Evolutionary conservation across 2,888 invertebrate genomes (phyloP), one percentile per base, ranked within the genome.

Genomic region (Xestobium rufovillosum): DNA sequence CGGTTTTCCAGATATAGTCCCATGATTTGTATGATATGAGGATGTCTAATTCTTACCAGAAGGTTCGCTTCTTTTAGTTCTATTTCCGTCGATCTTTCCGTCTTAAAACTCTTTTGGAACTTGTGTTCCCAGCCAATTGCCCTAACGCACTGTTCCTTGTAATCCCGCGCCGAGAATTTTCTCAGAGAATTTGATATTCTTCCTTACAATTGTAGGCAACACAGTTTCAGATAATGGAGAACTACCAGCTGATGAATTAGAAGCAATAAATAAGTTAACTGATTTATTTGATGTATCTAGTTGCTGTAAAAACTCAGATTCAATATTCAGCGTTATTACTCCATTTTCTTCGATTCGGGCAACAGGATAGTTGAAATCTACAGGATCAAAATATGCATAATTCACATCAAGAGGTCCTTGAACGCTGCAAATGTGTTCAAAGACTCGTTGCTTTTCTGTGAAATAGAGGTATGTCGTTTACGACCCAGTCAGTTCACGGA

Each of bases 161-260:
- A n/a, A 23, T 23, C 23, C 23, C 23, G 23, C 23, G n/a, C 23
- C 23, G 8, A 23, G 23, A 9, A 23, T 23, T 23, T 23, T 23
- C 23, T 23, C 23, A 23, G 23, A 23, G 23, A 23, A 23, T 23
- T 23, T 23, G 23, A 23, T 23, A 23, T 23, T n/a, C n/a, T 23
- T 23, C n/a, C 23, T 23, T 9, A 9, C 23, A 23, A 23, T n/a
- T 9, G n/a, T 23, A 9, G 23, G 23, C n/a, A 23, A n/a, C 23
- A 23, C 8, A 23, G 23, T 23, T 9, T 23, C 23, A 9, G 23
- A 23, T 23, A 23, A 23, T 23, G n/a, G 8, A 23, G 23, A 23
- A 23, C 8, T 9, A 9, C n/a, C 23, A 23, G 8, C 23, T 23
- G 8, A 9, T 23, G 23, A 8, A 23, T n/a, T 23, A 23, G 23